These are phyloP conservation scores for Candoia aspera DNA, from an alignment of 2,113 vertebrate species.

Conservation along the genomic window DNA sequence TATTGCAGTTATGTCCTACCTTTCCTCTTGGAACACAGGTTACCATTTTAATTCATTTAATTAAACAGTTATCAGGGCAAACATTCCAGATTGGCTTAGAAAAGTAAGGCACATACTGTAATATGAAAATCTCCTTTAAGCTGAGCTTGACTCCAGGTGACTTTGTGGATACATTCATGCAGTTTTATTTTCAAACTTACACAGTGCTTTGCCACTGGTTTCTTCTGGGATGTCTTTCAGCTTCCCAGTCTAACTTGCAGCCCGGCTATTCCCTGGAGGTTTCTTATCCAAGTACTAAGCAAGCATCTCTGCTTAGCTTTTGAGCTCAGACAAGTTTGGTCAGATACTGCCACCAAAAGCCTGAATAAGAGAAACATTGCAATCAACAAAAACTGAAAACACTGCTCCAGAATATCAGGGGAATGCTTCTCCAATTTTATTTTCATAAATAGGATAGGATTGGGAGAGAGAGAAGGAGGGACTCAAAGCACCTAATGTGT, in stretches of 20 bases:
- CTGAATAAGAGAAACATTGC: not conserved
- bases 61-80: not conserved
- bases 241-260: not conserved
- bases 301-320: not conserved
- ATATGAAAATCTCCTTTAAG: not conserved
- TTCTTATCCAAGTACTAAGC: not conserved
- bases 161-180: not conserved
- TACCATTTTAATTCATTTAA: not conserved
- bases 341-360: not conserved
- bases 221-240: not conserved
- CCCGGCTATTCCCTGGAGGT: not conserved
- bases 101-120: not conserved
- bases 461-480: not conserved
- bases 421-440: not conserved
- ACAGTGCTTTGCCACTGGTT: not conserved
- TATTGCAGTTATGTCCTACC: not conserved
- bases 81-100: not conserved
- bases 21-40: not conserved
- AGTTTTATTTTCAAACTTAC: not conserved
- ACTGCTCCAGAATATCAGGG: not conserved
- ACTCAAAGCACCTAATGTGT: not conserved
- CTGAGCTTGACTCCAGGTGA: not conserved
- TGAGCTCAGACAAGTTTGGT: not conserved
- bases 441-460: not conserved
- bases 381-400: not conserved